phyloP scores from a whole-genome alignment of 1,140 invertebrate species.

The Atopsyche davidsoni region DNA sequence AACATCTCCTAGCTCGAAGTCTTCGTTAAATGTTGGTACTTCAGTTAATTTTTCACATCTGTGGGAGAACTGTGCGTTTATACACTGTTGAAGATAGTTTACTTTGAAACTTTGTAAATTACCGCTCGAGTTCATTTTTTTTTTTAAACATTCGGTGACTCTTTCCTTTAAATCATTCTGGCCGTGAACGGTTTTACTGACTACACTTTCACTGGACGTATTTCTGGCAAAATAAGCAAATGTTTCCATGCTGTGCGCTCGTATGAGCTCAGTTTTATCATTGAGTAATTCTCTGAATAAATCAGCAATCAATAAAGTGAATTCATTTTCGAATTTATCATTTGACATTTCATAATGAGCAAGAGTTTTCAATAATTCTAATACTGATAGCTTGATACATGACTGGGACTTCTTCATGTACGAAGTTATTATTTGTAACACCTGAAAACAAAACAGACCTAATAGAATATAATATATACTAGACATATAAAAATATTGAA shows the following conservation, averaged over 20 bases:
- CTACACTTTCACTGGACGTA: conserved; percentile 9
- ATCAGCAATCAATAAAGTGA: conserved; percentile 1
- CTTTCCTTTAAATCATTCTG: conserved; percentile 4
- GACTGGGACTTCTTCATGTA: conserved; percentile 12
- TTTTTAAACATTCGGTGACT: conserved; percentile 9
- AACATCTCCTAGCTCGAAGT: conserved; percentile 7
- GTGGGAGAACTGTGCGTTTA: not conserved
- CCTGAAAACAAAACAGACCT: conserved; percentile 9
- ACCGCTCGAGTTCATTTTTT: not conserved
- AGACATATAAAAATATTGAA: not conserved
- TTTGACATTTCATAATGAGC: conserved; percentile 5
- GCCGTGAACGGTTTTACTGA: conserved; percentile 8
- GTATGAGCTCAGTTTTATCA: conserved; percentile 3
- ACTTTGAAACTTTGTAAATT: not conserved
- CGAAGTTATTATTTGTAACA: conserved; percentile 4
- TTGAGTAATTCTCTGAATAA: conserved; percentile 8
- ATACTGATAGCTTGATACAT: conserved; percentile 5
- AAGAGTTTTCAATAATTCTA: conserved; percentile 9
- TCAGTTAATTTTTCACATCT: not conserved
- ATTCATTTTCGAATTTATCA: conserved; percentile 2
- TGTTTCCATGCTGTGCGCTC: conserved; percentile 4
- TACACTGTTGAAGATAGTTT: no score
- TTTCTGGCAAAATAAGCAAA: conserved; percentile 16
- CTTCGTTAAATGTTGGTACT: not conserved
- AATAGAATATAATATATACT: conserved; percentile 1